Conservation (phyloP, 1,140 invertebrate species). For the Zaprionus davidi region DNA sequence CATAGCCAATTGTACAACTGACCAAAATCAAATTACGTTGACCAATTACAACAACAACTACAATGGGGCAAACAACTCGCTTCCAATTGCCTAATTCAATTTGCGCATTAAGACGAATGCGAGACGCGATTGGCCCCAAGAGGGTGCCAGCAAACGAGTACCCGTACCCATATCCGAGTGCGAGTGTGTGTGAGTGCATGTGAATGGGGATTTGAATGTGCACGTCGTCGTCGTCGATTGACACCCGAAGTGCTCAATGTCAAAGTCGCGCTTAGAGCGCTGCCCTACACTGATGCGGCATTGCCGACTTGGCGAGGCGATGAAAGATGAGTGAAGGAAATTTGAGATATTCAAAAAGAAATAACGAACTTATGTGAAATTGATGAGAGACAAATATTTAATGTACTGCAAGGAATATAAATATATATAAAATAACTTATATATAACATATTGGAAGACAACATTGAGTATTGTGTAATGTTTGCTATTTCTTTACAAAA, state of each 20-base stretch:
- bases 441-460: background rate
- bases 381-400: background rate
- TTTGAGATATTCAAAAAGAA: background rate
- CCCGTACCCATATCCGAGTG: background rate
- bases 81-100: slow-evolving; percentile 66
- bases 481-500: too few relatives aligned
- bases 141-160: slow-evolving; percentile 2
- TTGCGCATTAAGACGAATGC: slow-evolving; percentile 54
- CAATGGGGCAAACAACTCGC: slow-evolving; percentile 28
- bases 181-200: slow-evolving; percentile 10
- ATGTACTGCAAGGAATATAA: background rate
- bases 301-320: background rate
- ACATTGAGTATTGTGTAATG: background rate
- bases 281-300: background rate
- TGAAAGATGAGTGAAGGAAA: background rate
- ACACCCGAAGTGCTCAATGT: slow-evolving; percentile 64
- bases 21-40: slow-evolving; percentile 61
- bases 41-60: slow-evolving; percentile 18
- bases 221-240: slow-evolving; percentile 38
- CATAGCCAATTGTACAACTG: slow-evolving; percentile 15
- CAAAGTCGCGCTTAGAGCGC: slow-evolving; percentile 49
- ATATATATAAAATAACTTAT: background rate
- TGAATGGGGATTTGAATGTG: slow-evolving; percentile 26
- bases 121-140: too few relatives aligned
- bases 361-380: background rate